These are phyloP conservation scores for Mus spretus DNA, from an alignment of 2,797 vertebrate species.

Conservation along the genomic window DNA sequence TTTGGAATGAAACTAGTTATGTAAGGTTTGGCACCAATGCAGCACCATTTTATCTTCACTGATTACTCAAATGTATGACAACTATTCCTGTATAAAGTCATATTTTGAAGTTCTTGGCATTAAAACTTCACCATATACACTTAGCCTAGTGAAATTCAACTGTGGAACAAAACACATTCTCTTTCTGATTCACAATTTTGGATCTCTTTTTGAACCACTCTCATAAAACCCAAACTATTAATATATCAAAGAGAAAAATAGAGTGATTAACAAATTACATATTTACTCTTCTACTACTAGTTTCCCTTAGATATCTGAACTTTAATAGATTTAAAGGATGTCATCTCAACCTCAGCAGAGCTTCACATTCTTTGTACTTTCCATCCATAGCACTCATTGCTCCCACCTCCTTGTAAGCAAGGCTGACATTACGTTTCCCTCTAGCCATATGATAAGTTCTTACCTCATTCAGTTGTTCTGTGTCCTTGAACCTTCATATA, in stretches of 20 bases:
- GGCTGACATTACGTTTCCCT: neutral
- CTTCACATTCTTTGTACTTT: neutral
- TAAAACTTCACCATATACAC: neutral
- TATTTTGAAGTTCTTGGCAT: neutral
- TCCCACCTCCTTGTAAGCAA: neutral
- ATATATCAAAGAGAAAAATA: neutral
- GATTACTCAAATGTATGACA: neutral
- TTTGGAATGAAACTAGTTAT: neutral
- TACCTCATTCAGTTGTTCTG: neutral
- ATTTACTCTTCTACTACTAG: neutral
- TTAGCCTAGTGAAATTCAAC: neutral
- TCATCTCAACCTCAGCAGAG: neutral
- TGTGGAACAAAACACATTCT: neutral
- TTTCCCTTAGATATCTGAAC: neutral
- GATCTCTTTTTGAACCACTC: neutral
- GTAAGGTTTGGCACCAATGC: neutral
- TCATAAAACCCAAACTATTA: slow-evolving; percentile 44
- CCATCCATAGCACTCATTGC: neutral
- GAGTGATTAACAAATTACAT: neutral
- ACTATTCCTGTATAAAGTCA: neutral
- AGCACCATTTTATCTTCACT: neutral
- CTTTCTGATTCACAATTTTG: neutral
- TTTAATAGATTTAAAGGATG: neutral
- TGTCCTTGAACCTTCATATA: neutral
- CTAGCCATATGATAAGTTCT: neutral